Evolutionary conservation across 92 coral and sea anemone genomes (phyloP), one percentile per base, ranked within the genome.

Genomic region (Zoanthus sociatus): DNA sequence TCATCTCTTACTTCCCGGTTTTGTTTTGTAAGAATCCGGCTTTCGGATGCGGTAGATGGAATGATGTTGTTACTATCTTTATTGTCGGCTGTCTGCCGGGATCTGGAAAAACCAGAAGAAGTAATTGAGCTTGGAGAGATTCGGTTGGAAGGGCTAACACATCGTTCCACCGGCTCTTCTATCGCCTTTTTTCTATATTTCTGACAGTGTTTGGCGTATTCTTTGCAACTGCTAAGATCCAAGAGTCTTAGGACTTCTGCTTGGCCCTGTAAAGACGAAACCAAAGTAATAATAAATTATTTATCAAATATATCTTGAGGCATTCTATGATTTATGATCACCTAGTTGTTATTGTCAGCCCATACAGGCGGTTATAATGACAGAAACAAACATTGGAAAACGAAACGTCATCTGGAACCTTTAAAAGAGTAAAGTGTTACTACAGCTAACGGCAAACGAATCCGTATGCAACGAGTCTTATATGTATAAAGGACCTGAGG

Each of bases 181-280:
- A 92, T 81, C 31, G 63, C 83, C 44, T 75, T 92, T 83, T 53
- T 89, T 48, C 94, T 89, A 88, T 95, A 91, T 63, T 88, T 91
- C 12, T 73, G 64, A 72, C 91, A 88, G 84, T 92, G 89, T 45
- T 92, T 84, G 33, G 90, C 82, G 87, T 94, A 97, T 50, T 94
- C 93, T 56, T 91, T 87, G 69, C 94, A 93, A 47, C 86, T 87
- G 32, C 95, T 87, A 54, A 97, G 94, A 86, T 97, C 99, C 60
- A 97, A 60, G 9, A 95, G 91, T 26, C 99, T 92, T 44, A 97
- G 73, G 10, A 97, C 92, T 45, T 97, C 93, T 82, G 97, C 96
- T 30, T 92, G 94, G 20, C 99, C 99, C 99, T 97, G 51, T 10
- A 61, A 83, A 48, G 44, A 68, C 12, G 21, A 16, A 11, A 51